phyloP scores from a whole-genome alignment of 2,888 invertebrate genomes.

The Cheilosia vulpina region DNA sequence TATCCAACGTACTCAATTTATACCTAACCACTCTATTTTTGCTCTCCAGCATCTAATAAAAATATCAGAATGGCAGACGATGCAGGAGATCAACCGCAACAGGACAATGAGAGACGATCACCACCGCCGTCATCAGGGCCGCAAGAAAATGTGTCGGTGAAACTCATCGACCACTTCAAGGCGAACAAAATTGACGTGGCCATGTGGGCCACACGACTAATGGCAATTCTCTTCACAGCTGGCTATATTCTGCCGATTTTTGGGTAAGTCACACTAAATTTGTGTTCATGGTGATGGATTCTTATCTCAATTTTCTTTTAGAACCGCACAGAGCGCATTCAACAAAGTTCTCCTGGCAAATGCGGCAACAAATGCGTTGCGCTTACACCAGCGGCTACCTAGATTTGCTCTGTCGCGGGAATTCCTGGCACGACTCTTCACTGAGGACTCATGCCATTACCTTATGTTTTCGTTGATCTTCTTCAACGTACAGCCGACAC shows the following conservation, averaged over 20 bases:
- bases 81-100: constrained; percentile 39
- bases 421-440: constrained; percentile 91
- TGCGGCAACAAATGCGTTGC: constrained; percentile 96
- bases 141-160: constrained; percentile 78
- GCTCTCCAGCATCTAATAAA: not conserved
- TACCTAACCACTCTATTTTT: not conserved
- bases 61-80: constrained; percentile 53
- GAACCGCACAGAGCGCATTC: constrained; percentile 91
- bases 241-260: constrained; percentile 94
- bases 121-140: constrained; percentile 59
- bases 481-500: constrained; percentile 93
- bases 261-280: constrained; percentile 87
- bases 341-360: constrained; percentile 96
- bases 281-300: not conserved
- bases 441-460: constrained; percentile 98
- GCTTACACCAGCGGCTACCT: constrained; percentile 97
- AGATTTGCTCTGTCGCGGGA: constrained; percentile 91
- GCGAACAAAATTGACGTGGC: constrained; percentile 94
- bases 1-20: not conserved
- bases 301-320: constrained; percentile 82
- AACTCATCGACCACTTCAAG: constrained; percentile 88
- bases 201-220: constrained; percentile 93
- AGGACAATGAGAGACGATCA: constrained; percentile 67
- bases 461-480: constrained; percentile 97
- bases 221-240: constrained; percentile 92